Conservation (phyloP, 2,888 invertebrate species). For the Parnassius apollo region DNA sequence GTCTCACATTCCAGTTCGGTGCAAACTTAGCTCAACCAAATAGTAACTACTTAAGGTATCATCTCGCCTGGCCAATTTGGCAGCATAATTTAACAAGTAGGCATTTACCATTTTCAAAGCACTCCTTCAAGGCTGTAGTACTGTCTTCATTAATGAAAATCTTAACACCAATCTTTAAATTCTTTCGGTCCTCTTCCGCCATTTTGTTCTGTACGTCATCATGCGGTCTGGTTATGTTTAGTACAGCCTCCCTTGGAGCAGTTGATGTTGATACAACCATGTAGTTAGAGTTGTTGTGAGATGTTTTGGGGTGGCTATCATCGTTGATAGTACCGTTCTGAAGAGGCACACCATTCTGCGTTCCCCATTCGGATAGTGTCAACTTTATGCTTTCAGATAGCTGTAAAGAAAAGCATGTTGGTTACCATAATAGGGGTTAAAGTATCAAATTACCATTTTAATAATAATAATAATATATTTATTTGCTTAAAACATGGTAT, state of each 20-base stretch:
- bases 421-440: no score
- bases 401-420: slow-evolving; percentile 41
- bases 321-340: slow-evolving; percentile 50
- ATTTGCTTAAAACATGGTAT: no score
- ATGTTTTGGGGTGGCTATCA: slow-evolving; percentile 42
- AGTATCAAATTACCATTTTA: no score
- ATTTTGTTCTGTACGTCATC: slow-evolving; percentile 84
- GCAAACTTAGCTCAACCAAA: no score
- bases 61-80: no score
- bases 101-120: slow-evolving; percentile 85
- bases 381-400: slow-evolving; percentile 75
- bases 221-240: slow-evolving; percentile 80
- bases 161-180: slow-evolving; percentile 92
- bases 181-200: slow-evolving; percentile 85
- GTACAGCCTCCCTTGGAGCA: slow-evolving; percentile 53
- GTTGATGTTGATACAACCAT: slow-evolving; percentile 58
- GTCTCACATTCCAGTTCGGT: no score
- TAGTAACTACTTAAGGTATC: no score
- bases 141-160: slow-evolving; percentile 89
- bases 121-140: slow-evolving; percentile 84
- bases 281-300: slow-evolving; percentile 52
- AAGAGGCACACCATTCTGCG: slow-evolving; percentile 47
- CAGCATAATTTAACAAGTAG: neutral
- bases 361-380: slow-evolving; percentile 71
- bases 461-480: no score